Conservation (phyloP, 2,888 invertebrate genomes). For the Athetis lepigone region DNA sequence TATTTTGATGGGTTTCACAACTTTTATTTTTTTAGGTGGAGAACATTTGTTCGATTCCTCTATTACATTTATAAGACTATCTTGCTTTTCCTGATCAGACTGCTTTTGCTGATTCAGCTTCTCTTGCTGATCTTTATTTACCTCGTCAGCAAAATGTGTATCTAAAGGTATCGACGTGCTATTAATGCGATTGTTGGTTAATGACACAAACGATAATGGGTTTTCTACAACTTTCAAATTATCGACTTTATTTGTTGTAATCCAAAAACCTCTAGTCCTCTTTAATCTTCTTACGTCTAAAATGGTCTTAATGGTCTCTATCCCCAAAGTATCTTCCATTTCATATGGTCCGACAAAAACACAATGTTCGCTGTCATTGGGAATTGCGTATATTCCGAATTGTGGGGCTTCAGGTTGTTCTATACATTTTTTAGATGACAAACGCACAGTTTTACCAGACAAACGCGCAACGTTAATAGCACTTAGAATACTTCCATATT, state of each 20-base stretch:
- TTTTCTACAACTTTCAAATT: slow-evolving; percentile 82
- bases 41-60: slow-evolving; percentile 40
- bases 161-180: slow-evolving; percentile 61
- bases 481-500: slow-evolving; percentile 86
- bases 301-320: slow-evolving; percentile 80
- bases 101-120: too few relatives aligned
- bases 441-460: slow-evolving; percentile 86
- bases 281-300: slow-evolving; percentile 60
- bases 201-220: slow-evolving; percentile 80
- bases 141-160: slow-evolving; percentile 27
- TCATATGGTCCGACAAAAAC: slow-evolving; percentile 87
- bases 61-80: slow-evolving; percentile 37
- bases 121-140: slow-evolving; percentile 24
- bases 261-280: slow-evolving; percentile 83
- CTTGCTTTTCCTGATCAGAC: slow-evolving; percentile 23
- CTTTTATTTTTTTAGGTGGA: slow-evolving; percentile 59
- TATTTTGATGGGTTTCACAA: slow-evolving; percentile 83
- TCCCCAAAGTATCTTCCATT: slow-evolving; percentile 79
- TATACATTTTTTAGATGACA: slow-evolving; percentile 79
- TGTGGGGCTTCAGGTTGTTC: slow-evolving; percentile 71
- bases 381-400: slow-evolving; percentile 86
- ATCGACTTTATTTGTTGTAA: slow-evolving; percentile 81
- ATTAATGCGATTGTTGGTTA: slow-evolving; percentile 42
- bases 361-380: slow-evolving; percentile 75
- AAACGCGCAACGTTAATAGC: slow-evolving; percentile 85